Base-by-base conservation (phyloP, 1,140 invertebrate genomes). In the Pseudoatta argentina region DNA sequence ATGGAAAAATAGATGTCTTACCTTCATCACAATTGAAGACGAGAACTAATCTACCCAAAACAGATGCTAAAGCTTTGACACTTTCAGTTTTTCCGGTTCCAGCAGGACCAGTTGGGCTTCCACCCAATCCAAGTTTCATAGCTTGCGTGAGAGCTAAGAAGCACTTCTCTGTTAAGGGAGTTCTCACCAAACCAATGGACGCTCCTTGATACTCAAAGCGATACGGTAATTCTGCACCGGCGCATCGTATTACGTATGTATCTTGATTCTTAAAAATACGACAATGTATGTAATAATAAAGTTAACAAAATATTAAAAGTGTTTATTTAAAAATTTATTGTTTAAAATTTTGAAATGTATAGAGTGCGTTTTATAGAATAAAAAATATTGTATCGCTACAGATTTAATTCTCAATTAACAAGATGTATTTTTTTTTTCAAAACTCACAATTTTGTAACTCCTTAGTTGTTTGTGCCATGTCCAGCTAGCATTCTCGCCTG, bases 1-100 rank as follows among this genome's bases (percentile, higher is more conserved):
- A 44, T 71, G 0, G 3, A 27, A 55, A 39, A 79, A 57, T n/a
- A 44, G 7, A 1, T 4, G 1, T n/a, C 24, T 85, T 87, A 94
- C 94, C 93, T 94, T 99, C 99, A 95, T 99, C 99, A 95, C 99
- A 99, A 95, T 99, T 99, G 95, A 99, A 99, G 16, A 99, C 98
- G 27, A 99, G 95, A 7, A 99, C 99, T 88, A 99, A 97, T 77
- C 99, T 96, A 0, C 99, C 99, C 89, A 99, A 96, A 82, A 99
- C 96, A 14, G 97, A 96, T 18, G 98, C 99, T 0, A 99, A 95
- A 18, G 99, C 98, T 96, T 99, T 99, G 0, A 99, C 98, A 55
- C 98, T 99, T 95, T 99, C 99, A 7, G 99, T 99, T 96, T 99
- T 99, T 0, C 99, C 99, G 0, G 99, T 99, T 79, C 99, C 99